phyloP scores from a whole-genome alignment of 2,888 invertebrate species.

The Salpingus planirostris region DNA sequence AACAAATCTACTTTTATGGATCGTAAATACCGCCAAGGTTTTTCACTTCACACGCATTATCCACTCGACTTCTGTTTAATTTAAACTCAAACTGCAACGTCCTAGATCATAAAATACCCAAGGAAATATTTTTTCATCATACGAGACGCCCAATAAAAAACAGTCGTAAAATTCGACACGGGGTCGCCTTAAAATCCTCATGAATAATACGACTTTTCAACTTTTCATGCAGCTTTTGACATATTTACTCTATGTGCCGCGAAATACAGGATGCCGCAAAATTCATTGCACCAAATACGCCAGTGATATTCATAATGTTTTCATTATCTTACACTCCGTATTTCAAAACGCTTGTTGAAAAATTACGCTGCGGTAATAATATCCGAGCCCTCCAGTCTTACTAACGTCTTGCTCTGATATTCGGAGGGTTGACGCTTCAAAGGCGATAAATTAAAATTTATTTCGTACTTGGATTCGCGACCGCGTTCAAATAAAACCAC shows the following conservation, averaged over 20 bases:
- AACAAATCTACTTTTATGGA: constrained; percentile 19
- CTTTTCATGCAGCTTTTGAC: constrained; percentile 10
- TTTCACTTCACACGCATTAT: constrained; percentile 18
- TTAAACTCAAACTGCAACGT: constrained; percentile 19
- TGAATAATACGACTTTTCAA: constrained; percentile 19
- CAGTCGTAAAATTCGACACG: constrained; percentile 18
- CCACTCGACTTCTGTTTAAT: constrained; percentile 19
- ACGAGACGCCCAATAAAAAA: constrained; percentile 14
- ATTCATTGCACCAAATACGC: too few relatives aligned
- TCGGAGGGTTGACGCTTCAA: too few relatives aligned
- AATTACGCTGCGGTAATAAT: too few relatives aligned
- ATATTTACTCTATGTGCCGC: too few relatives aligned
- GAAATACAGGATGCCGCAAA: too few relatives aligned
- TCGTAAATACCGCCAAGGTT: constrained; percentile 17
- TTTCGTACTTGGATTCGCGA: neutral
- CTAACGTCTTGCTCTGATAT: neutral
- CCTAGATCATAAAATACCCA: constrained; percentile 16
- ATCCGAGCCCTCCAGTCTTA: constrained; percentile 3
- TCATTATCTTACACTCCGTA: too few relatives aligned
- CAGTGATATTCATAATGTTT: too few relatives aligned
- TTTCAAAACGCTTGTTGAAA: too few relatives aligned
- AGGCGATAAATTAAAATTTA: constrained; percentile 9
- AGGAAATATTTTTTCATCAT: constrained; percentile 19
- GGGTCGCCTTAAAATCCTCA: constrained; percentile 15
- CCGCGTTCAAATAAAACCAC: too few relatives aligned